Evolutionary conservation across 2,113 vertebrate genomes (phyloP), one percentile per base, ranked within the genome.

Genomic region (Gambusia holbrooki): DNA sequence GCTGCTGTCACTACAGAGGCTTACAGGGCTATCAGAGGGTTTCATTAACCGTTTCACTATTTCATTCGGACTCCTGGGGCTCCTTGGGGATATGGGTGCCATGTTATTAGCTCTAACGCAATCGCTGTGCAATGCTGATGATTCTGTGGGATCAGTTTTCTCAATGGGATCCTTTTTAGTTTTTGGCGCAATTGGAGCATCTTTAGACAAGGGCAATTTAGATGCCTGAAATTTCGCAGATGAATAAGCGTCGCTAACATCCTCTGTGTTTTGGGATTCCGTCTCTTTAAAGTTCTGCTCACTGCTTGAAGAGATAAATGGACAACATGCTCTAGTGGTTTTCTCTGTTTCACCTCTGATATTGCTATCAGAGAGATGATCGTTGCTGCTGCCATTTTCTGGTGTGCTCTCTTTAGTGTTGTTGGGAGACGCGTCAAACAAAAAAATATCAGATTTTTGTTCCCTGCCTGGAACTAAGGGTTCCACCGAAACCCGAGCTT

Each of bases 1-100:
- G 22, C 98, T 99, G 82, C 95, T 95, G 62, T 99, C 97, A 0
- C 97, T 99, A 85, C 95, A 98, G 42, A 98, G 94, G 0, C 98
- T 99, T 45, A 94, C 94, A 27, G 98, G 98, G 71, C 97, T 98
- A 88, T 99, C 97, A 0, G 96, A 95, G 25, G 96, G 96, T 86
- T 96, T 99, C 66, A 78, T 78, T 25, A 92, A 91, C 67, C 95
- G 95, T 76, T 96, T 97, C 11, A 97, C 93, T 69, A 92, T 94
- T 86, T 98, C 96, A 15, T 96, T 90, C 17, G 97, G 98, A 90
- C 98, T 99, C 76, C 94, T 94, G 58, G 97, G 97, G 84, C 97
- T 98, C 92, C 93, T 96, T 81, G 98, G 97, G 0, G 97, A 99
- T 88, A 96, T 95, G 76, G 96, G 94, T 89, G 97, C 95, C 90